Evolutionary conservation across 1,140 invertebrate genomes (phyloP), one percentile per base, ranked within the genome.

Genomic region (Drosophila leontia): DNA sequence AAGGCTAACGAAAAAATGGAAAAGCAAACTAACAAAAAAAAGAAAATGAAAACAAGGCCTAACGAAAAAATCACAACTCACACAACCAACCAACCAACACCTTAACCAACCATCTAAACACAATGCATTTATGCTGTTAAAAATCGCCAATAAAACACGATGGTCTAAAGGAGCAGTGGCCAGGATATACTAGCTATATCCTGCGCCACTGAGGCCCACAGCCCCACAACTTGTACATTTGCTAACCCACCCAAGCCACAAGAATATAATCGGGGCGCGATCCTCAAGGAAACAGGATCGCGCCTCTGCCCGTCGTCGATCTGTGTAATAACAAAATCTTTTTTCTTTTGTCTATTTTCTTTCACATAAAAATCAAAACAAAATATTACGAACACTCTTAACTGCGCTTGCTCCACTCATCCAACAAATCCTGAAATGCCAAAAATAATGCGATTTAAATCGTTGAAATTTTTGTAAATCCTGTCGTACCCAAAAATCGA

Each of bases 331-430:
- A 88, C 84, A 44, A 88, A 85, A 70, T 78, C 74, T 88, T 88
- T 87, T 87, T 88, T 90, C 84, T 88, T 90, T 88, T 88, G 74
- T 88, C 84, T 88, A 90, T 71, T 87, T 87, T 87, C 84, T 86
- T 86, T 86, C 75, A 80, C 80, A 80, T 76, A 80, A 87, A 85
- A 85, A 83, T 65, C 60, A 74, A 83, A 63, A 65, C 70, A 79
- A 75, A 70, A 70, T 55, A 76, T 78, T 81, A 79, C 71, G 51
- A 88, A 87, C 72, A 88, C 85, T 87, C 84, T 90, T 75, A 70
- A 88, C 71, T 85, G 85, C 75, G 85, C 85, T 88, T 90, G 85
- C 85, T 88, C 85, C 85, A 88, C 85, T 88, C 81, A 85, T 67
- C 84, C 77, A 67, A 59, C 32, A 80, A 75, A 86, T 85, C 82